Evolutionary conservation across 2,113 vertebrate genomes (phyloP), one percentile per base, ranked within the genome.

Genomic region (Urocolius indicus): DNA sequence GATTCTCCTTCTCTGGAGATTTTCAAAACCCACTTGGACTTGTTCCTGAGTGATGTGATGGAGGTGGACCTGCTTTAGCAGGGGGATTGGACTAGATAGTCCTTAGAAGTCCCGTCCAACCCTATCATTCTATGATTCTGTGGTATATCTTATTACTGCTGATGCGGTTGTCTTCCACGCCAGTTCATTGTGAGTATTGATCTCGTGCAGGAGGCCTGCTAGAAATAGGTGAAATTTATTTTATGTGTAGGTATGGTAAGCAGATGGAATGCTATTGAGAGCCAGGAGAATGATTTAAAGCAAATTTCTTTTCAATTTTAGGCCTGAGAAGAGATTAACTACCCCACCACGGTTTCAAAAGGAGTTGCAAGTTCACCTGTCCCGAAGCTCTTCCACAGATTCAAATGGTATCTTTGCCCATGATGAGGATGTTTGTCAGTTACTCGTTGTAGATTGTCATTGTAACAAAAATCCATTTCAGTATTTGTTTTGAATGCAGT

Each of bases 241-340:
- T 74, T 58, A 23, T 41, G 4, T 71, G 5, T 43, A n/a, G 43
- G 3, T 75, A 34, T 59, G 54, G 9, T 16, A 80, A 88, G 36
- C 15, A 74, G 86, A 27, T 16, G 1, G 9, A 86, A 48, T 63
- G 12, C 58, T 66, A 8, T 67, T 83, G 30, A 77, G 22, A 90
- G 32, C 29, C 11, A 63, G 12, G 43, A 77, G 29, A 62, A 26
- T 63, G 8, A 51, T 74, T 67, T 41, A 26, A 63, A 77, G 15
- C 11, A 15, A 43, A 63, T 90, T 78, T 55, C 13, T 87, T 83
- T 80, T 36, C 38, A 52, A 89, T 91, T 78, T 83, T 94, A 98
- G 98, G 76, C 83, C 97, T 95, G 97, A 95, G 55, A 97, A 97
- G 87, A 98, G 96, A 90, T 72, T 93, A 66, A 94, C 97, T 77